Conservation (phyloP, 1,140 invertebrate genomes). For the Calliphora vicina region DNA sequence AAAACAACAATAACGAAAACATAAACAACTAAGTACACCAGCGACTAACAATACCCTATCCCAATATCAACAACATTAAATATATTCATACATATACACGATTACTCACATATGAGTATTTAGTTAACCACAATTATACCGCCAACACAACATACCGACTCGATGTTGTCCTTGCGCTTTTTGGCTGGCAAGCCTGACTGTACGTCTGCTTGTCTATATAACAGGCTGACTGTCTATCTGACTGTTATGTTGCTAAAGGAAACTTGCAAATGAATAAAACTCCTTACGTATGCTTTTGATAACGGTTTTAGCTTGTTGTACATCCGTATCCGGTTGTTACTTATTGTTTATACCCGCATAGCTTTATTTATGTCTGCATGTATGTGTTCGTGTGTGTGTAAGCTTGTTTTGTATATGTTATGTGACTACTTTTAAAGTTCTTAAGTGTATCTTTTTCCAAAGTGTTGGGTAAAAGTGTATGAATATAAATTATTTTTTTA, state of each 20-base stretch:
- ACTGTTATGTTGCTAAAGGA: neutral
- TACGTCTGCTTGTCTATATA: neutral
- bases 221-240: neutral
- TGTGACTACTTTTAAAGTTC: neutral
- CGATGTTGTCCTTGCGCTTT: no score
- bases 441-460: neutral
- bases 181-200: no score
- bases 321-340: constrained; percentile 12
- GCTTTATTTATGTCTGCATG: neutral
- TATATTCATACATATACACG: neutral
- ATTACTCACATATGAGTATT: no score
- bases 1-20: neutral
- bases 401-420: neutral
- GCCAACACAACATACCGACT: neutral
- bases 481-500: no score
- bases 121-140: neutral
- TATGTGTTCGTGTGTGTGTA: neutral
- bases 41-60: neutral
- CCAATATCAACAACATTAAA: neutral
- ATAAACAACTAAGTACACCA: neutral
- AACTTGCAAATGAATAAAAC: neutral
- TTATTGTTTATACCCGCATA: neutral
- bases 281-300: constrained; percentile 12
- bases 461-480: no score
- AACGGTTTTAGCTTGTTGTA: neutral